phyloP scores from a whole-genome alignment of 2,888 invertebrate species.

The Tineola bisselliella region DNA sequence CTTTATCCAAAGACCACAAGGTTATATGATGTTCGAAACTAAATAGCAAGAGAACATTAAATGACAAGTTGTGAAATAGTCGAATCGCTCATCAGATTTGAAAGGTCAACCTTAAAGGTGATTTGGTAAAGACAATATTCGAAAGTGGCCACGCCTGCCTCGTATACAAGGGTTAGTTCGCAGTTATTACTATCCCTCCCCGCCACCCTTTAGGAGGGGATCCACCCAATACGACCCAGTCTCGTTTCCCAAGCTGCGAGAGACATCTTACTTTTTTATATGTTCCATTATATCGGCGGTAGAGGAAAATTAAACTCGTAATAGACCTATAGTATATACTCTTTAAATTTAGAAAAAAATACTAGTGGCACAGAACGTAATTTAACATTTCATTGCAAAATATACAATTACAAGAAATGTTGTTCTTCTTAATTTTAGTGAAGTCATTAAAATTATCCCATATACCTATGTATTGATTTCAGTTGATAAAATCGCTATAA shows the following conservation, averaged over 20 bases:
- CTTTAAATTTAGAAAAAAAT: too few relatives aligned
- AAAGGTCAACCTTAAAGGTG: slow-evolving; percentile 11
- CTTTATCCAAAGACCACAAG: background rate
- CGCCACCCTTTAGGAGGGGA: background rate
- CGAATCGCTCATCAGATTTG: slow-evolving; percentile 2
- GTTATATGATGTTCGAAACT: background rate
- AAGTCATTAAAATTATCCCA: too few relatives aligned
- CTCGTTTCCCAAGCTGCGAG: background rate
- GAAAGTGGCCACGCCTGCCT: slow-evolving; percentile 14
- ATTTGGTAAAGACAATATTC: slow-evolving; percentile 15
- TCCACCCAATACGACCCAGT: background rate
- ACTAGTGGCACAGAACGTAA: too few relatives aligned
- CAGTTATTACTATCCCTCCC: slow-evolving; percentile 11
- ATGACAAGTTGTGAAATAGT: background rate
- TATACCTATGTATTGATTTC: too few relatives aligned
- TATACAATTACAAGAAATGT: too few relatives aligned
- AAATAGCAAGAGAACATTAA: background rate
- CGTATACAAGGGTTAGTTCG: slow-evolving; percentile 14
- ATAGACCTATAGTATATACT: background rate
- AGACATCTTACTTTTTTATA: background rate
- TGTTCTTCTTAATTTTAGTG: too few relatives aligned
- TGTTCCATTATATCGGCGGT: background rate
- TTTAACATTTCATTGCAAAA: too few relatives aligned
- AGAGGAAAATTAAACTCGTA: background rate
- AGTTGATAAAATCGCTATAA: too few relatives aligned